phyloP scores from a whole-genome alignment of 35 echinoderm and acorn worm species.

The Patiria miniata region DNA sequence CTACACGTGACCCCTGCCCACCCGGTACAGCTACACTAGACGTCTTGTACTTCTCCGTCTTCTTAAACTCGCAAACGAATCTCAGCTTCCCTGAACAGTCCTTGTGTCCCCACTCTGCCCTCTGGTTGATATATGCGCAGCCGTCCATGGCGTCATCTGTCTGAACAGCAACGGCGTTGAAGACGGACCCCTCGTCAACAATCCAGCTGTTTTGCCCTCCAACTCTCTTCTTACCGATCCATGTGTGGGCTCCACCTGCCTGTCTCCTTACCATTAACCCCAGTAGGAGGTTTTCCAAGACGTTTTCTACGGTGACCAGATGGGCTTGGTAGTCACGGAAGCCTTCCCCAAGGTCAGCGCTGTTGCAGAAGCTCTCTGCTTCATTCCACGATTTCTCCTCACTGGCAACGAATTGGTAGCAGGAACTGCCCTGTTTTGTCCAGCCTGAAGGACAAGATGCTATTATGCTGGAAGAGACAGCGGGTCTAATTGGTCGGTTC shows the following conservation, averaged over 20 bases:
- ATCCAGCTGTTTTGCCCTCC: neutral
- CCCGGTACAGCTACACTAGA: neutral
- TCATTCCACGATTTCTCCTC: neutral
- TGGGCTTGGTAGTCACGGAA: neutral
- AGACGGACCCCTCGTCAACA: neutral
- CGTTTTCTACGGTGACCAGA: neutral
- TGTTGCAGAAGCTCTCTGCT: neutral
- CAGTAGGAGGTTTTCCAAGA: neutral
- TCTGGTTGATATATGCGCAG: neutral
- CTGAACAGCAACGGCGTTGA: neutral
- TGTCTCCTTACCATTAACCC: too few species aligned
- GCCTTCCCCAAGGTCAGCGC: neutral
- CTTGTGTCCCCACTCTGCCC: neutral
- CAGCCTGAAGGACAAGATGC: neutral
- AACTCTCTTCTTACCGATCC: neutral
- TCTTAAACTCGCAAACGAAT: constrained; percentile 21
- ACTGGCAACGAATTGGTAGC: neutral
- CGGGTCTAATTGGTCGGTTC: too few species aligned
- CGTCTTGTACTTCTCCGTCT: neutral
- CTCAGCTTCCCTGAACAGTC: neutral
- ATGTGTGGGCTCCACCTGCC: neutral
- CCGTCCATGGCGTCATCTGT: neutral
- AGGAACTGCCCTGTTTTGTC: neutral
- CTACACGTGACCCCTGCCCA: neutral
- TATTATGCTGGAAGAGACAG: too few species aligned